Evolutionary conservation across 2,797 vertebrate genomes (phyloP).

Genomic region (Ctenochaetus hawaiiensis): DNA sequence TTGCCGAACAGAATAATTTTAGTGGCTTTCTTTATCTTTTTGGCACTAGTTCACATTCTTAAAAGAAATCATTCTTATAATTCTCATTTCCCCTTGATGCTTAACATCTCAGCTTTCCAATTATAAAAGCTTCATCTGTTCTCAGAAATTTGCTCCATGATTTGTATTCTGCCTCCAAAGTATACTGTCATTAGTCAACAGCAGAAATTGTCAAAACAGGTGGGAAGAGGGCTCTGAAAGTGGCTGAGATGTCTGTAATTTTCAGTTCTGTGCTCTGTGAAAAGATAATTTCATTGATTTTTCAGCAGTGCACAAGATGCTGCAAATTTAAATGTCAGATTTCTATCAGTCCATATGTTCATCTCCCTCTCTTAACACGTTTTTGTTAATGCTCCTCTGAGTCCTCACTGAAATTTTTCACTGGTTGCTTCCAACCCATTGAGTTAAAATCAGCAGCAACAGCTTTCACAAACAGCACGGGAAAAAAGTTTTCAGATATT

Average conservation of each 20-base stretch:
- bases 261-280: not conserved
- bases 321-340: slow-evolving; percentile 6
- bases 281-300: not conserved
- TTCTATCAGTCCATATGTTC: not conserved
- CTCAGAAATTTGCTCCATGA: too few species aligned
- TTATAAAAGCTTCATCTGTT: not conserved
- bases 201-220: not conserved
- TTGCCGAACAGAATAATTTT: not conserved
- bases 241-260: not conserved
- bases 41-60: not conserved
- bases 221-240: not conserved
- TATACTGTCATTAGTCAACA: not conserved
- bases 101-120: not conserved
- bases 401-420: slow-evolving; percentile 16
- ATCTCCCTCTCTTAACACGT: not conserved
- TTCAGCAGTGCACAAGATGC: not conserved
- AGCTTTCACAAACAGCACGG: not conserved
- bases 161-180: not conserved
- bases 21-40: slow-evolving; percentile 6
- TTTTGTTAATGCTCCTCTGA: slow-evolving; percentile 17
- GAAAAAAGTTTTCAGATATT: not conserved
- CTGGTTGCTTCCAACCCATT: not conserved
- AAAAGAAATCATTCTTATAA: not conserved
- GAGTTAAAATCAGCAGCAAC: slow-evolving; percentile 7
- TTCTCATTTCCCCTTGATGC: not conserved